These are phyloP conservation scores for Lobophora halterata DNA, from an alignment of 2,888 invertebrate species.

Conservation along the genomic window DNA sequence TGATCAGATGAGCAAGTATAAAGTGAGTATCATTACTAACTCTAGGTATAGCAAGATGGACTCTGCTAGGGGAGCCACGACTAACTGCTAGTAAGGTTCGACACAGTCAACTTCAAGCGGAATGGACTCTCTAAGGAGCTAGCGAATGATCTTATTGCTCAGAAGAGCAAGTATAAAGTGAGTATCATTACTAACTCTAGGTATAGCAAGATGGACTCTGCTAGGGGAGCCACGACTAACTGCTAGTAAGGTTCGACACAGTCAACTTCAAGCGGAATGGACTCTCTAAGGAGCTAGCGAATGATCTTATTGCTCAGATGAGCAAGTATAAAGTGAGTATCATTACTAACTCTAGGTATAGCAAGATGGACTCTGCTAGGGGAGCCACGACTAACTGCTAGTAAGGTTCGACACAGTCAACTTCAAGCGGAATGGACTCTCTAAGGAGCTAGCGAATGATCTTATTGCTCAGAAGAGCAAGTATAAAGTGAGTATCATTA, in stretches of 20 bases:
- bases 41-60: conserved; percentile 58
- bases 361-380: too few relatives aligned
- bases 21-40: conserved; percentile 69
- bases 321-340: conserved; percentile 79
- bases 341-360: too few relatives aligned
- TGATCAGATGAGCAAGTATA: conserved; percentile 76
- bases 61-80: conserved; percentile 65
- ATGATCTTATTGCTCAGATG: conserved; percentile 77
- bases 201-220: conserved; percentile 59
- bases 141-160: conserved; percentile 75
- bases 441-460: too few relatives aligned
- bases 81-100: conserved; percentile 82
- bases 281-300: conserved; percentile 76
- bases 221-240: conserved; percentile 74
- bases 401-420: too few relatives aligned
- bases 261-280: conserved; percentile 80
- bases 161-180: conserved; percentile 81
- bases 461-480: too few relatives aligned
- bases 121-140: conserved; percentile 78
- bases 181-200: conserved; percentile 32
- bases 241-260: conserved; percentile 82
- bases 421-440: too few relatives aligned
- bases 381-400: too few relatives aligned
- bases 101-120: conserved; percentile 80
- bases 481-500: too few relatives aligned